Evolutionary conservation across 1,140 invertebrate genomes (phyloP).

Genomic region (Neocloeon triangulifer): DNA sequence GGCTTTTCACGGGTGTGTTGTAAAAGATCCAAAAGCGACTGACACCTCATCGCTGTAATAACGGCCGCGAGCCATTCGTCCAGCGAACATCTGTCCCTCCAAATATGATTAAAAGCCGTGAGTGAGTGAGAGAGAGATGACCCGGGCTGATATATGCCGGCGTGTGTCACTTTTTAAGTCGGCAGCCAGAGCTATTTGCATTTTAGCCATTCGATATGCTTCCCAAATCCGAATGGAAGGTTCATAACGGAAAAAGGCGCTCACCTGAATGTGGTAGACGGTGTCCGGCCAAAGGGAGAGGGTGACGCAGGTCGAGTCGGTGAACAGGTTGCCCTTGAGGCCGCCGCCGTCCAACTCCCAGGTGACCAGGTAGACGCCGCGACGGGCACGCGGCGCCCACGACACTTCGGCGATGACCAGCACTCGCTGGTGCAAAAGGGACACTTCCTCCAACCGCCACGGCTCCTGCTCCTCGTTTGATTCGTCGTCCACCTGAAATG

Average conservation of each 20-base stretch:
- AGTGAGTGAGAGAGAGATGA: too few relatives aligned
- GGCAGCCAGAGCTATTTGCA: neutral
- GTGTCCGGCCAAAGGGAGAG: slow-evolving; percentile 58
- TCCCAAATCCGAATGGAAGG: neutral
- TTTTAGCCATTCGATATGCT: neutral
- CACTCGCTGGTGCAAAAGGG: slow-evolving; percentile 13
- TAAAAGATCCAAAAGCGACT: too few relatives aligned
- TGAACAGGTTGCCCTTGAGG: slow-evolving; percentile 61
- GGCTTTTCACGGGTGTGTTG: too few relatives aligned
- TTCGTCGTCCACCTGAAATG: too few relatives aligned
- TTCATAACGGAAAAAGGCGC: slow-evolving; percentile 1
- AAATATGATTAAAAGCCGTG: too few relatives aligned
- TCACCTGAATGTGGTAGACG: slow-evolving; percentile 53
- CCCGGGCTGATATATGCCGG: too few relatives aligned
- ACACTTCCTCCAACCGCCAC: slow-evolving; percentile 10
- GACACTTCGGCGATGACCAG: slow-evolving; percentile 50
- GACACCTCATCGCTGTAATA: too few relatives aligned
- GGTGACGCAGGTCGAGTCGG: slow-evolving; percentile 50
- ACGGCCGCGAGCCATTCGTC: too few relatives aligned
- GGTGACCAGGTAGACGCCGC: slow-evolving; percentile 45
- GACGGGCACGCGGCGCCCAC: slow-evolving; percentile 31
- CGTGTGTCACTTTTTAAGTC: neutral
- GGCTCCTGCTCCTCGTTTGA: too few relatives aligned
- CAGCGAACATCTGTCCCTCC: too few relatives aligned
- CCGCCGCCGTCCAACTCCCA: slow-evolving; percentile 65